Base-by-base conservation (phyloP, 1,140 invertebrate species). In the Lasioglossum baleicum region DNA sequence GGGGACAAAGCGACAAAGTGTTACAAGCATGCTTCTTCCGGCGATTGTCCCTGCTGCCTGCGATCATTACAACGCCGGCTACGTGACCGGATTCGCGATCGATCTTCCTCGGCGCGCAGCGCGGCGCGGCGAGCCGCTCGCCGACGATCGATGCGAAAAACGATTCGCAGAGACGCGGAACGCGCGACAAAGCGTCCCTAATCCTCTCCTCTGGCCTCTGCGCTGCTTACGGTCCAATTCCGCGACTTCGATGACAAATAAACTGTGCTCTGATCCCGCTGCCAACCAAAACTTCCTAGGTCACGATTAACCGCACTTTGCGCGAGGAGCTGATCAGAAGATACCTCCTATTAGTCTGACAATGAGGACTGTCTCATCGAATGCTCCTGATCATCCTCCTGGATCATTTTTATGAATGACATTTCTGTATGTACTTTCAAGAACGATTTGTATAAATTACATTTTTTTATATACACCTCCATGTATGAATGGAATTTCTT, bases 21-120 rank as follows among this genome's bases (percentile, higher is more conserved):
- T 71, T 78, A 71, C 75, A 71, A 78, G 71, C 75, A 78, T 78
- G 67, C 75, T 64, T 63, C 75, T 71, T 78, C 75, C 75, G 75
- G 75, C 68, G 68, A 78, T 78, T 78, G 75, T 78, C 75, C 75
- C 51, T 44, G 42, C 31, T n/a, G 10, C 44, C 44, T 48, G 20
- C 44, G 75, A 76, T 78, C 75, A 53, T 78, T 71, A 78, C 35
- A 69, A 58, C 75, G 31, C 1, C 15, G n/a, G 13, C 75, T 78
- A 78, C 75, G 75, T 78, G 75, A 78, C 67, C 69, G 44, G 75
- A 71, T 78, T 78, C 15, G 26, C 68, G 58, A 71, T 78, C 60
- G 75, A 71, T 78, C 68, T 26, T 69, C 11, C 40, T 48, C 31
- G 10, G 44, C 13, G 44, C 35, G 13, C 0, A 26, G 2, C 26